A percentile compares a stretch with the other conserved stretches of the same genome.
These are phyloP conservation scores for Ranitomeya imitator DNA, from an alignment of 2,113 vertebrate species.

Conservation along the genomic window DNA sequence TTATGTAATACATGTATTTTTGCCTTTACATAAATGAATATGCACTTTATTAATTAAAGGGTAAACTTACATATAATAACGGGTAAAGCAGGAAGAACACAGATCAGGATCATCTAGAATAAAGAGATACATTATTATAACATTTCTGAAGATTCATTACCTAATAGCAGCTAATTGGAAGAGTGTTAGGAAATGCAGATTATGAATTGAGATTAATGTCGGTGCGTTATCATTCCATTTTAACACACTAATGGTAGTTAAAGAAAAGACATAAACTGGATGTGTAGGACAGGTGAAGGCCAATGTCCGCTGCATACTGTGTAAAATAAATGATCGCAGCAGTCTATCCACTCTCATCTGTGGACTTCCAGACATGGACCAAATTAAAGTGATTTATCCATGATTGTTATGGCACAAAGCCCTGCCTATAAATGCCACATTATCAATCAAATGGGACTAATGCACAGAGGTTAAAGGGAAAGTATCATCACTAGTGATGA, in stretches of 20 bases:
- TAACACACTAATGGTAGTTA: background rate
- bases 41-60: background rate
- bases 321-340: slow-evolving; percentile 44
- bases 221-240: slow-evolving; percentile 23
- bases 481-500: background rate
- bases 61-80: slow-evolving; percentile 88
- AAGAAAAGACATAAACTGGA: slow-evolving; percentile 61
- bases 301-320: slow-evolving; percentile 15
- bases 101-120: slow-evolving; percentile 84
- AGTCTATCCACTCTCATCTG: slow-evolving; percentile 13
- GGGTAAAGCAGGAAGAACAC: slow-evolving; percentile 80
- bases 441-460: slow-evolving; percentile 24
- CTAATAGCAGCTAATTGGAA: background rate
- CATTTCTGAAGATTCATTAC: background rate
- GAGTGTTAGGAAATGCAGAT: background rate
- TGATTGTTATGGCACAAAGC: slow-evolving; percentile 40
- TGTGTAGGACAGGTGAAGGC: slow-evolving; percentile 49
- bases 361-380: background rate
- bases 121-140: slow-evolving; percentile 51
- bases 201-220: slow-evolving; percentile 56
- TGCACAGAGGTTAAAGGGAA: slow-evolving; percentile 24
- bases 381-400: slow-evolving; percentile 55
- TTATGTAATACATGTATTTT: background rate
- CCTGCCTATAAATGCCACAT: slow-evolving; percentile 16
- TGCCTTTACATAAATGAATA: background rate